phyloP scores from a whole-genome alignment of 2,888 invertebrate genomes.

The Melipona beecheii region DNA sequence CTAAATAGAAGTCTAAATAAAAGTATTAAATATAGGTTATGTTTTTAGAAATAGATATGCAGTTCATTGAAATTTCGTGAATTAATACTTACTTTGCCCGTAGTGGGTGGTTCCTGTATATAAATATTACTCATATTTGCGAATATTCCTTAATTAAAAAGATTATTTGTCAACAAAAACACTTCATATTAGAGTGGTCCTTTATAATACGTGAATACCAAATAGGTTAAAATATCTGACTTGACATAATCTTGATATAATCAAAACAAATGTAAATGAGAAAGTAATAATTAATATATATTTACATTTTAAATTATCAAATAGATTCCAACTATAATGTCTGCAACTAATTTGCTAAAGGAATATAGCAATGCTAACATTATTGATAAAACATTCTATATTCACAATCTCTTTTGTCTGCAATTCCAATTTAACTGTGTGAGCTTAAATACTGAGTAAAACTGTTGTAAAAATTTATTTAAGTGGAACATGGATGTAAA shows the following conservation, averaged over 20 bases:
- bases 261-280: background rate
- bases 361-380: background rate
- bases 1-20: background rate
- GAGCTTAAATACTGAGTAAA: background rate
- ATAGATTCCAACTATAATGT: background rate
- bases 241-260: background rate
- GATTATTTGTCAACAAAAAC: background rate
- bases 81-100: slow-evolving; percentile 91
- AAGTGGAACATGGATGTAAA: slow-evolving; percentile 1
- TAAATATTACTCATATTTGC: slow-evolving; percentile 97
- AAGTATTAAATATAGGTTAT: slow-evolving; percentile 19
- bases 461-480: background rate
- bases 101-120: slow-evolving; percentile 97
- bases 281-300: slow-evolving; percentile 1
- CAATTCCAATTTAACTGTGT: background rate
- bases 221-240: background rate
- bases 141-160: slow-evolving; percentile 11
- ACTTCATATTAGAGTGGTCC: background rate
- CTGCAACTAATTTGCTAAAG: background rate
- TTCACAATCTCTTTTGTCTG: background rate
- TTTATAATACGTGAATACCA: background rate
- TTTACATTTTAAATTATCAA: background rate
- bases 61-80: slow-evolving; percentile 21
- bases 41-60: background rate
- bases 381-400: slow-evolving; percentile 51